Base-by-base conservation (phyloP, 1,140 invertebrate genomes). In the Zophobas atratus region DNA sequence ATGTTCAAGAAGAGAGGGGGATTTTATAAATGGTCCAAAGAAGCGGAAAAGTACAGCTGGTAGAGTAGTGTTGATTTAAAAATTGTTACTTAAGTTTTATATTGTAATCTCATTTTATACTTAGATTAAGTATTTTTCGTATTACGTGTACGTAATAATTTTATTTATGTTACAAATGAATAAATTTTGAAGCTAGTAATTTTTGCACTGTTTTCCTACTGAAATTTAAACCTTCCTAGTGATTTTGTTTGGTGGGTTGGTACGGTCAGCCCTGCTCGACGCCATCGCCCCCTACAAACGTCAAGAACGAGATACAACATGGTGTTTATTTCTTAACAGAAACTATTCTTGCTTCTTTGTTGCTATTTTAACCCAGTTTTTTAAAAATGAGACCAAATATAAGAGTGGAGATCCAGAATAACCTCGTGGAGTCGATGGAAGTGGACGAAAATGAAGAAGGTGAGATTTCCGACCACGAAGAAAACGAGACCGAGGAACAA, bases 381-480 rank as follows among this genome's bases (percentile, higher is more conserved):
- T 53, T 20, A 20, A 83, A 78, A 75, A 60, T 48, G 56, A 77
- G 84, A 55, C 83, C 83, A 34, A 85, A 84, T 78, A 85, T 86
- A n/a, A 79, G 85, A n/a, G 84, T 86, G 34, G 83, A 86, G 82
- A 86, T 86, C 43, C 79, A 83, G 48, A 86, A 86, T 77, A 81
- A 82, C 77, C 48, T 81, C 1, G 48, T 74, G 1, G 80, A 83
- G 60, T 43, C 78, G 6, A 85, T 86, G 83, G 83, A 85, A 41
- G 84, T 86, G 53, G 85, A 86, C 5, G 79, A 88, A 67, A 90
- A 83, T 83, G 89, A 89, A 85, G 89, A 90, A 81, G 88, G 88
- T 79, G 89, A 90, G 87, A 89, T 90, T 84, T 70, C 83, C 71
- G 84, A 87, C 39, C 85, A 87, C 76, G 84, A 87, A 63, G 78